A percentile compares a stretch with the other conserved stretches of the same genome.
phyloP scores from a whole-genome alignment of 2,797 vertebrate species.

The Melanotaenia boesemani region DNA sequence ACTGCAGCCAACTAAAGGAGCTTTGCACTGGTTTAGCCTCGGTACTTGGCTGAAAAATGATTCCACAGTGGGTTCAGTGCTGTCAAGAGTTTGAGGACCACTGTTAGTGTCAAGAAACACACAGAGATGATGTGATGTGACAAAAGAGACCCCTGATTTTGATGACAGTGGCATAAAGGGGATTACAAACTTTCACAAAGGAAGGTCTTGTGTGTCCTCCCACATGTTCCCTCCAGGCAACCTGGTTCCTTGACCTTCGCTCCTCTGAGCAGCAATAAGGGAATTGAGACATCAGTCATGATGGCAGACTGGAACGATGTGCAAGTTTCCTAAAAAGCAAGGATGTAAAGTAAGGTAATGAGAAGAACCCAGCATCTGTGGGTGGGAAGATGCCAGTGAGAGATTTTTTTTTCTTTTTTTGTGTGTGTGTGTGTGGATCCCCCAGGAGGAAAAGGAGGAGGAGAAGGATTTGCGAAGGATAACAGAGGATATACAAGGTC shows the following conservation, averaged over 20 bases:
- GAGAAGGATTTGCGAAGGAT: background rate
- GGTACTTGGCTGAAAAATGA: too few relatives aligned
- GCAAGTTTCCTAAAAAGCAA: background rate
- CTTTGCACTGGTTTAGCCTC: too few relatives aligned
- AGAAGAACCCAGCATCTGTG: background rate
- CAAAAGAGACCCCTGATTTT: constrained; percentile 3
- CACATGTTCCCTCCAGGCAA: constrained; percentile 7
- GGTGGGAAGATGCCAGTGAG: background rate
- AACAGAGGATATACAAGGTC: background rate
- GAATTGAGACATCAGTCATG: constrained; percentile 1
- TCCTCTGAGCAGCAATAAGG: constrained; percentile 14
- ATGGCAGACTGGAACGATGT: constrained; percentile 14
- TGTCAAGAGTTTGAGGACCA: too few relatives aligned
- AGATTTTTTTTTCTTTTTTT: background rate
- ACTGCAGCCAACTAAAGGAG: too few relatives aligned
- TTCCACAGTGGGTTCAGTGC: too few relatives aligned
- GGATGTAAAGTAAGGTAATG: constrained; percentile 15
- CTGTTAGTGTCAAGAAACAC: too few relatives aligned
- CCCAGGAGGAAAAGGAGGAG: background rate
- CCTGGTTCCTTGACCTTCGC: constrained; percentile 19
- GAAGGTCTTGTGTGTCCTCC: background rate
- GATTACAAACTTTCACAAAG: background rate
- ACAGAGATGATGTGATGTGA: background rate
- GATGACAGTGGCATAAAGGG: constrained; percentile 3
- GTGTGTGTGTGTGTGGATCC: background rate